phyloP scores from a whole-genome alignment of 1,140 invertebrate species.

The Oryctes rhinoceros region DNA sequence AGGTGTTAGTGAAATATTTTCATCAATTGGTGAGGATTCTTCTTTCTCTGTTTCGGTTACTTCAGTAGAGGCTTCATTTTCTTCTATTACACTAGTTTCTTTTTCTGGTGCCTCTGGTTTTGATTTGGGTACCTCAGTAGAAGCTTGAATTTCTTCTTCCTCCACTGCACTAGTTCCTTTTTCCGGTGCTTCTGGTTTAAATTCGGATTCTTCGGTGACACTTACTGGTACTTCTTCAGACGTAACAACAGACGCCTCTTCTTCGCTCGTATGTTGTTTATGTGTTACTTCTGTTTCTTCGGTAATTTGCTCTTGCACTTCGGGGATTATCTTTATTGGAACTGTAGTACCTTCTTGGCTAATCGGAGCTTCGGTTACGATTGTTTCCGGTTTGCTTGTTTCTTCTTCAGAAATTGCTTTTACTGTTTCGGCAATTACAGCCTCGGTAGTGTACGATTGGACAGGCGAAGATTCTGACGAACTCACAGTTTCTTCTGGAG shows the following conservation, averaged over 20 bases:
- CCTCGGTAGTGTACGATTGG: background rate
- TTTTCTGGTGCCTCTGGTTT: background rate
- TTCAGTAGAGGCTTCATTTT: conserved; percentile 40
- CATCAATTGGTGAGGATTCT: conserved; percentile 24
- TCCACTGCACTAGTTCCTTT: background rate
- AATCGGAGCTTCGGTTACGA: background rate
- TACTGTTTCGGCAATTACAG: background rate
- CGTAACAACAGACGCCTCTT: background rate
- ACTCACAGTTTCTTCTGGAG: background rate
- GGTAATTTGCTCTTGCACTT: background rate
- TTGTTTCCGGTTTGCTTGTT: background rate
- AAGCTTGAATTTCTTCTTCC: background rate
- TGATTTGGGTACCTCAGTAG: background rate
- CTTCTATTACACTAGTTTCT: background rate
- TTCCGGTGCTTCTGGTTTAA: background rate
- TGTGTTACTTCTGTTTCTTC: conserved; percentile 24
- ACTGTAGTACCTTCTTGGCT: background rate
- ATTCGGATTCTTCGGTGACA: conserved; percentile 5
- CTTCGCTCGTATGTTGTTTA: background rate
- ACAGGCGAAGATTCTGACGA: too few species aligned
- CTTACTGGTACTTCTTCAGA: background rate
- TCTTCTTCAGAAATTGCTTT: conserved; percentile 4
- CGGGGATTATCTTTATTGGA: background rate
- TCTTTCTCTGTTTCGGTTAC: conserved; percentile 40
- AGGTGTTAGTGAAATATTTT: background rate